Evolutionary conservation across 2,888 invertebrate genomes (phyloP), one percentile per base, ranked within the genome.

Genomic region (Horisme vitalbata): DNA sequence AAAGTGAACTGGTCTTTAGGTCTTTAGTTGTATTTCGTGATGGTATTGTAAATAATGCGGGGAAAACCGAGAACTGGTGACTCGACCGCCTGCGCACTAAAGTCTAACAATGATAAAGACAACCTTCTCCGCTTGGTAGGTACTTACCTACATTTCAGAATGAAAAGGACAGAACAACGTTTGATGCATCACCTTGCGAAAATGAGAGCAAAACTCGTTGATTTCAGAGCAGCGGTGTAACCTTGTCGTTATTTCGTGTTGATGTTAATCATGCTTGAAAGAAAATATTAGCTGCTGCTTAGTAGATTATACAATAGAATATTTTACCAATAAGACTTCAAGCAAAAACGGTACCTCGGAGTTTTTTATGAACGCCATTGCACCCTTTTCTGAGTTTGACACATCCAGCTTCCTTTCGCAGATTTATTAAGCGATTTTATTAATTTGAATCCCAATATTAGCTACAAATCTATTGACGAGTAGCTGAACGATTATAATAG

Each of bases 31-130:
- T 49, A 45, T 59, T 66, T 71, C 47, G 72, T 71, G 67, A 70
- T 51, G 63, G 64, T 47, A 45, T 36, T 49, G 62, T 45, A 28
- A n/a, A n/a, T n/a, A n/a, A 8, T 20, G 46, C 52, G 45, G 58
- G 64, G 61, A 68, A 75, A 75, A 71, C 62, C 59, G 47, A 68
- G 74, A 75, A 71, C 62, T 59, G 47, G 54, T 71, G 75, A 73
- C 71, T 65, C 59, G 55, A 59, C 61, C 75, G 71, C 63, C 55
- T 60, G 74, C 75, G 74, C 75, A 72, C 45, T 59, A 21, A 41
- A 24, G 21, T 15, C 39, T 37, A n/a, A 24, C 34, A 28, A 33
- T 11, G 24, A 9, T 18, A 52, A 44, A 23, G 27, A 45, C 50
- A 46, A 39, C 52, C 31, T 35, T 23, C 51, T 27, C n/a, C 26